phyloP scores from a whole-genome alignment of 2,113 vertebrate genomes.

The Phycodurus eques region DNA sequence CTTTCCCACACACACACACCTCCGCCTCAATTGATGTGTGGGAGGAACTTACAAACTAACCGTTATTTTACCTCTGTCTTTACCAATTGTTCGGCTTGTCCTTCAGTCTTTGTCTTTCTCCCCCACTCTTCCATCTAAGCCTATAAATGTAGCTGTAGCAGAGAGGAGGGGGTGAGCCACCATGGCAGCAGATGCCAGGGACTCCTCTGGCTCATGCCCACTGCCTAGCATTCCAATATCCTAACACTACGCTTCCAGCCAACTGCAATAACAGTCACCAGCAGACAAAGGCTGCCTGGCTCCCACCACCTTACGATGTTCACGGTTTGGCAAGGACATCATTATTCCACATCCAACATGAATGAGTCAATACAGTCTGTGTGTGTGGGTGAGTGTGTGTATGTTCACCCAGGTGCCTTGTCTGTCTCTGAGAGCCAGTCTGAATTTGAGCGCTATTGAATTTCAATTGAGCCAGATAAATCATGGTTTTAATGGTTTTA shows the following conservation, averaged over 20 bases:
- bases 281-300: constrained; percentile 39
- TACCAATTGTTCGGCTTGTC: constrained; percentile 34
- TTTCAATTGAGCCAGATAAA: constrained; percentile 1
- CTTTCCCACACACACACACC: constrained; percentile 24
- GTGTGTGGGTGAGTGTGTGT: constrained; percentile 3
- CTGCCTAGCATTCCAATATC: constrained; percentile 31
- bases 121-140: constrained; percentile 8
- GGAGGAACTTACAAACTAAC: constrained; percentile 32
- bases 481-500: not conserved
- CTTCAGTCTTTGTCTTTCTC: constrained; percentile 28
- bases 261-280: constrained; percentile 56
- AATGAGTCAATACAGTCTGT: constrained; percentile 11
- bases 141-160: constrained; percentile 10
- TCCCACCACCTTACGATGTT: constrained; percentile 14
- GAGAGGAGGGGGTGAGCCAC: constrained; percentile 8
- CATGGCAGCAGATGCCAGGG: constrained; percentile 44
- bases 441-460: not conserved
- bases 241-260: constrained; percentile 24
- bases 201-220: constrained; percentile 29
- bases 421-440: not conserved
- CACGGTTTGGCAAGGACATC: constrained; percentile 38
- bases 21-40: constrained; percentile 13
- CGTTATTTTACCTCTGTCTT: constrained; percentile 45
- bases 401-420: not conserved
- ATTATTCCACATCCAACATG: constrained; percentile 20